Conservation (phyloP, 2,797 vertebrate species). For the Valencia hispanica region DNA sequence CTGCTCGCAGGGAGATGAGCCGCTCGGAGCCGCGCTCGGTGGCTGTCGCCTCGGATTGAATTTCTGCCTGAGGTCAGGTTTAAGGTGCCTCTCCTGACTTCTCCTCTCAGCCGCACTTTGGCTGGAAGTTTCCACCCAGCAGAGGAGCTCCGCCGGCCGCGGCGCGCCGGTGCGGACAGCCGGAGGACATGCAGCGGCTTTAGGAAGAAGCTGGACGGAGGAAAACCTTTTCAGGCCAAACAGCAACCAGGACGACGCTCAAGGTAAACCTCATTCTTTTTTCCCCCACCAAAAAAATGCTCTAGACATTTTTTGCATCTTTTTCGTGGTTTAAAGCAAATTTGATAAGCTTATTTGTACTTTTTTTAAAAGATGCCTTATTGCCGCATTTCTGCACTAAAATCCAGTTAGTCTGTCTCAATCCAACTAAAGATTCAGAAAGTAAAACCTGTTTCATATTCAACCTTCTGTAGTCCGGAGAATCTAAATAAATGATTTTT, state of each 20-base stretch:
- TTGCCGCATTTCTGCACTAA: neutral
- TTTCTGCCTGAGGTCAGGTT: conserved; percentile 58
- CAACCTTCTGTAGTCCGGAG: no score
- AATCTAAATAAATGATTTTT: neutral
- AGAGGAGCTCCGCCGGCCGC: conserved; percentile 17
- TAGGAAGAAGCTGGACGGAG: conserved; percentile 18
- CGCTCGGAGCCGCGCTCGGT: conserved; percentile 31
- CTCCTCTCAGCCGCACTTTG: conserved; percentile 28
- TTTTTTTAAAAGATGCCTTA: neutral
- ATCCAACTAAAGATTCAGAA: neutral
- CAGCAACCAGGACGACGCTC: conserved; percentile 27
- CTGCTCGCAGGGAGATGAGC: conserved; percentile 19
- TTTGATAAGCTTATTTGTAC: neutral
- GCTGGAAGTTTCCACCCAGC: conserved; percentile 38
- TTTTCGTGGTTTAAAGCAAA: neutral
- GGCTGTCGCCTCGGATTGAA: conserved; percentile 53
- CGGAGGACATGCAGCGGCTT: conserved; percentile 32
- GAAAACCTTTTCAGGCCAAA: neutral
- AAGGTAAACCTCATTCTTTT: conserved; percentile 39
- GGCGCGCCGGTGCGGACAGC: conserved; percentile 22
- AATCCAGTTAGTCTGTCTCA: neutral
- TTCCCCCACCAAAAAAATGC: neutral
- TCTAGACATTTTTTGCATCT: neutral
- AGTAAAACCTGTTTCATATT: neutral
- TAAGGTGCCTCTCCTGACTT: neutral